A percentile compares a stretch with the other conserved stretches of the same genome.
These are phyloP conservation scores for Anguilla rostrata DNA, from an alignment of 2,113 vertebrate genomes.

Conservation along the genomic window DNA sequence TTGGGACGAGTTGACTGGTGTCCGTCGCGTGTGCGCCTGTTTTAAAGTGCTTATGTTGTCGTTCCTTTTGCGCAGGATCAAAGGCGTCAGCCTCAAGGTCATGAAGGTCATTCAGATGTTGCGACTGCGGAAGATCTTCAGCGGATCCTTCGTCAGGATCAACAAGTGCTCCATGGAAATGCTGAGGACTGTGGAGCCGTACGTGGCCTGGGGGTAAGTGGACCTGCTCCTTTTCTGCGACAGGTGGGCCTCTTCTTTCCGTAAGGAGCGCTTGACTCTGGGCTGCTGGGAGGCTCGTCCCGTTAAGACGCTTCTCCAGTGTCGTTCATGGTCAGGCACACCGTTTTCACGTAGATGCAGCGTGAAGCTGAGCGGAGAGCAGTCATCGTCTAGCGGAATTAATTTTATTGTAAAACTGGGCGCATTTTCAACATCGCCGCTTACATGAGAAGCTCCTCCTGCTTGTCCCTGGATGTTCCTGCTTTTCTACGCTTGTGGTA, in stretches of 20 bases:
- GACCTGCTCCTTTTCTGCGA: too few relatives aligned
- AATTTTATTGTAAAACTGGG: neutral
- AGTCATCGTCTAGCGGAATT: neutral
- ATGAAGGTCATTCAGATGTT: constrained; percentile 72
- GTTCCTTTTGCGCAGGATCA: constrained; percentile 67
- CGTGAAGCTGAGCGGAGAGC: neutral
- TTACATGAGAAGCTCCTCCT: too few relatives aligned
- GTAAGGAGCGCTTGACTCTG: neutral
- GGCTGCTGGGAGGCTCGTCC: too few relatives aligned
- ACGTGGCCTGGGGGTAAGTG: constrained; percentile 92
- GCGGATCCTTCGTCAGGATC: constrained; percentile 82
- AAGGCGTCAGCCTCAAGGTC: constrained; percentile 79
- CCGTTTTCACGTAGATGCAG: too few relatives aligned
- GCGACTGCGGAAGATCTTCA: constrained; percentile 82
- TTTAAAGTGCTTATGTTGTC: neutral
- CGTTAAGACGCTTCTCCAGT: too few relatives aligned
- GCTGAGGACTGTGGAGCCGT: constrained; percentile 83
- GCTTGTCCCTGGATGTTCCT: neutral
- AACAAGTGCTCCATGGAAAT: constrained; percentile 70
- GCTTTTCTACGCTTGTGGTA: neutral
- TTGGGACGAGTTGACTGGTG: too few relatives aligned
- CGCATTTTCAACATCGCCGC: neutral
- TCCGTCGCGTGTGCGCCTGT: neutral
- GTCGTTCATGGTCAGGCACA: too few relatives aligned
- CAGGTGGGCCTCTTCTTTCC: neutral